phyloP scores from a whole-genome alignment of 2,888 invertebrate genomes.

The Patella depressa region DNA sequence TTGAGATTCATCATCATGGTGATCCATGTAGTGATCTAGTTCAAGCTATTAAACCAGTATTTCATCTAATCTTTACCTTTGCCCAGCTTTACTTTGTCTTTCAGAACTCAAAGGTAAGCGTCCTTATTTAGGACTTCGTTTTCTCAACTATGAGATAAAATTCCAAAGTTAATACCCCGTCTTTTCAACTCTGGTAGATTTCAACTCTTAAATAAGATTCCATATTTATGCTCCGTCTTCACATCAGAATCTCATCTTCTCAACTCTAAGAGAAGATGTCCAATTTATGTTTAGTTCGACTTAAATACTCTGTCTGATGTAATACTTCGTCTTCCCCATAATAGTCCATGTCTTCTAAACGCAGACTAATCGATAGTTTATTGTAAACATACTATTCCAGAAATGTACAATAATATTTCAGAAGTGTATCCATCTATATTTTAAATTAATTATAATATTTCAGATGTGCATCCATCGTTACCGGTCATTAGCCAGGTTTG shows the following conservation, averaged over 20 bases:
- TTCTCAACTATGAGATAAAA: background rate
- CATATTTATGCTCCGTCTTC: background rate
- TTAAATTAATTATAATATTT: background rate
- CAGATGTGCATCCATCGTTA: constrained; percentile 87
- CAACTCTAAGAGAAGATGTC: too few relatives aligned
- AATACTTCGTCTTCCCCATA: too few relatives aligned
- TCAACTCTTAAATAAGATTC: background rate
- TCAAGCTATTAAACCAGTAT: constrained; percentile 89
- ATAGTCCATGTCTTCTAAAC: too few relatives aligned
- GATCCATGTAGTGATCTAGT: constrained; percentile 88
- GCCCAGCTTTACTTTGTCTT: constrained; percentile 99
- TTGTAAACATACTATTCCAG: too few relatives aligned
- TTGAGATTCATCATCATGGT: constrained; percentile 18
- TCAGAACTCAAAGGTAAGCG: constrained; percentile 92
- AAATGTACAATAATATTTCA: too few relatives aligned
- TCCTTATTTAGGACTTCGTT: background rate
- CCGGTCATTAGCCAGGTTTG: constrained; percentile 95
- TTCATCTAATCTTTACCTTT: constrained; percentile 95
- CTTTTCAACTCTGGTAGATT: too few relatives aligned
- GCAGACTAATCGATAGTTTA: too few relatives aligned
- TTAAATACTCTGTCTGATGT: too few relatives aligned
- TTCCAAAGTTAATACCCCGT: background rate
- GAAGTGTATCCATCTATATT: too few relatives aligned
- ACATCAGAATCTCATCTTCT: too few relatives aligned
- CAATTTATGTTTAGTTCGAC: too few relatives aligned